Conservation (phyloP, 2,113 vertebrate genomes). For the Smithornis capensis region DNA sequence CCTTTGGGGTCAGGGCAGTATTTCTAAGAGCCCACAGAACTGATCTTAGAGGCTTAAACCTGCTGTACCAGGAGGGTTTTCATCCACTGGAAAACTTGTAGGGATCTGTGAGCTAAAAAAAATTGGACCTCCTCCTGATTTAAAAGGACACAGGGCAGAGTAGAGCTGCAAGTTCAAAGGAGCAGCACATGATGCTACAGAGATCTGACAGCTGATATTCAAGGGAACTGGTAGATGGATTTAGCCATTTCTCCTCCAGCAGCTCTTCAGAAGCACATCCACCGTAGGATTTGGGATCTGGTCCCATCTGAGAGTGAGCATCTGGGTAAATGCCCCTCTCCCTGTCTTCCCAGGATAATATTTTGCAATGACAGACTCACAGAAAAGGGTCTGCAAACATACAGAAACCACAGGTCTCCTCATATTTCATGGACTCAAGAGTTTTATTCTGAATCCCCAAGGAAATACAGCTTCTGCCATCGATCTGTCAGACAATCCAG, state of each 20-base stretch:
- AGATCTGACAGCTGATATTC: neutral
- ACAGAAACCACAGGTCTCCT: neutral
- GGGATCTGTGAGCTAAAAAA: neutral
- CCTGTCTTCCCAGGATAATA: neutral
- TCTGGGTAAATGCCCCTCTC: neutral
- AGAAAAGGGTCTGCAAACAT: neutral
- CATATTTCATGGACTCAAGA: neutral
- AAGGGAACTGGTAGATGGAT: neutral
- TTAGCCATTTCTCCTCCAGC: neutral
- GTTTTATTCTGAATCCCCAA: neutral
- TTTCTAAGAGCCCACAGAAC: neutral
- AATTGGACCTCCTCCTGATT: neutral
- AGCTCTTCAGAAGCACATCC: neutral
- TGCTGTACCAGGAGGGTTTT: neutral
- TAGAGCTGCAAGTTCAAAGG: neutral
- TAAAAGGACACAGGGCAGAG: neutral
- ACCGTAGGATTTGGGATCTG: neutral
- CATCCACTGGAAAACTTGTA: neutral
- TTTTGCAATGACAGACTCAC: neutral
- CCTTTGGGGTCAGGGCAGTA: neutral
- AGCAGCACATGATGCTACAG: neutral
- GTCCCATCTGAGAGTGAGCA: neutral
- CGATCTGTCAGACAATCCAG: neutral
- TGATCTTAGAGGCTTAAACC: constrained; percentile 13
- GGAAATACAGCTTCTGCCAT: neutral